These are phyloP conservation scores for Pseudonaja textilis DNA, from an alignment of 2,113 vertebrate species.

Conservation along the genomic window DNA sequence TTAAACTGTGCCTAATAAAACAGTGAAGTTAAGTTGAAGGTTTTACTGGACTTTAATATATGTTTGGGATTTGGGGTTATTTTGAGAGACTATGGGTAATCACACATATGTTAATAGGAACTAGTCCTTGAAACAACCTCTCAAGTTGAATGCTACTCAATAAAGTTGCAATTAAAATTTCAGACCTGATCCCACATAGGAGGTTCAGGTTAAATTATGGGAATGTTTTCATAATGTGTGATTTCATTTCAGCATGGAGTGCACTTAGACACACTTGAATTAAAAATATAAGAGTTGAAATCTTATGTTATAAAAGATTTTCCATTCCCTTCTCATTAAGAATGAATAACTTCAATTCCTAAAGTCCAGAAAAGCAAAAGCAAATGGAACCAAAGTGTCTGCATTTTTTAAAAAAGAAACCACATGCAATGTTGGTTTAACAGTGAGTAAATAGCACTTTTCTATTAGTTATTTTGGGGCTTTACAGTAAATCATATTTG, in stretches of 20 bases:
- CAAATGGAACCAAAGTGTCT: neutral
- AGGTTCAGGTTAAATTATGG: neutral
- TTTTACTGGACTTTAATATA: too few species aligned
- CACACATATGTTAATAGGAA: neutral
- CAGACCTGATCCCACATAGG: neutral
- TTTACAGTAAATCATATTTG: neutral
- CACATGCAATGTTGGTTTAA: neutral
- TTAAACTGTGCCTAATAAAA: too few species aligned
- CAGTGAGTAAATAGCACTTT: neutral
- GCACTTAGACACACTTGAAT: slow-evolving; percentile 10
- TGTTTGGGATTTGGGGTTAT: too few species aligned
- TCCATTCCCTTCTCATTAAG: slow-evolving; percentile 8
- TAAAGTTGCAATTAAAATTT: slow-evolving; percentile 4
- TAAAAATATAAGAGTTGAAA: slow-evolving; percentile 14
- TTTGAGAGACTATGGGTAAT: too few species aligned
- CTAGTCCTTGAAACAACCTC: neutral
- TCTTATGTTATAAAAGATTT: slow-evolving; percentile 26
- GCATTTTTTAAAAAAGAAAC: neutral
- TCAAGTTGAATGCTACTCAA: neutral
- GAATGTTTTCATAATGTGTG: slow-evolving; percentile 24
- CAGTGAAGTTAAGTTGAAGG: too few species aligned
- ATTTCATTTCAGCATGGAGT: neutral
- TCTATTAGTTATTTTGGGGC: neutral
- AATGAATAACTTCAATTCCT: slow-evolving; percentile 10
- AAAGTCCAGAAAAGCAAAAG: neutral